Evolutionary conservation across 35 echinoderm and acorn worm genomes (phyloP), one percentile per base, ranked within the genome.

Genomic region (Diadema setosum): DNA sequence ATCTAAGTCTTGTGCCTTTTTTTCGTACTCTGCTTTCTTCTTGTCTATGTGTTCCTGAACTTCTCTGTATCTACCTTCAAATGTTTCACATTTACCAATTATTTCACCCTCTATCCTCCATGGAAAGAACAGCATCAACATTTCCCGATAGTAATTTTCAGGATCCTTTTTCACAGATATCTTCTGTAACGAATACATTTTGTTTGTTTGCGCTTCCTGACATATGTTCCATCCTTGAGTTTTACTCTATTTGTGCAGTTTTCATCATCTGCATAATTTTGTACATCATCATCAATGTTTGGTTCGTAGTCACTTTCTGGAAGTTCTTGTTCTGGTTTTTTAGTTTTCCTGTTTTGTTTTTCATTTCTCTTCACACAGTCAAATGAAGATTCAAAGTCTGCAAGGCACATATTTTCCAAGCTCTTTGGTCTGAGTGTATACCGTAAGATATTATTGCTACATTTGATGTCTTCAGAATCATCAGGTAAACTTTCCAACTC

Each of bases 391-490:
- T 34, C 39, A 74, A 84, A 63, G 48, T 91, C 88, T 36, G 61
- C 81, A 34, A 84, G 42, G 48, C 55, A 73, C 31, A 29, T 75
- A 37, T 50, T 4, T 70, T 84, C 81, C 70, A 84, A 45, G 21
- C 27, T 3, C 26, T 29, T 31, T 27, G 81, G 88, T 42, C 88
- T 83, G 12, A 7, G 42, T 7, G 61, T 44, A 74, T 84, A 84
- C 36, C 45, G 63, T 64, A 67, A 59, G 8, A 73, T 18, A 1
- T 81, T 16, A 31, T 84, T 84, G 6, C 34, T 24, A 73, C 32
- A 69, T 42, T 91, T 23, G n/a, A 91, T 84, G 39, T 91, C 81
- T 84, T 20, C 67, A 20, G 58, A 63, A 46, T 46, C 24, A 20
- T 60, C 78, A 40, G 80, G 56, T 46, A 91, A 64, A 70, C 56